Conservation (phyloP, 2,113 vertebrate species). For the Rafetus swinhoei region DNA sequence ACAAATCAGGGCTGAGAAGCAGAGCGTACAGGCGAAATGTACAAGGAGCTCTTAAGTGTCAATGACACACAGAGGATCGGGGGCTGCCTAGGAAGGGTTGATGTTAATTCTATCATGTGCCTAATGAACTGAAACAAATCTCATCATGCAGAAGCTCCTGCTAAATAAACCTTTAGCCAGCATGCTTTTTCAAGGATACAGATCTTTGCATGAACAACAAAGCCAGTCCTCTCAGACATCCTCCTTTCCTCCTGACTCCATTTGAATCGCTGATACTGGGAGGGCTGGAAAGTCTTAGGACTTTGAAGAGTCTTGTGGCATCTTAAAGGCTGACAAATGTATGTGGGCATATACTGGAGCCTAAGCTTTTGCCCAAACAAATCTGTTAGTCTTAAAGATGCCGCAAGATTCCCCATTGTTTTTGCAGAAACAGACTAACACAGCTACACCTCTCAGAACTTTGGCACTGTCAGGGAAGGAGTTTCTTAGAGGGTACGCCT, state of each 20-base stretch:
- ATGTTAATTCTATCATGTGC: constrained; percentile 21
- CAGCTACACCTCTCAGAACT: background rate
- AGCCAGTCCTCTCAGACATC: background rate
- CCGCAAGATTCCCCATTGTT: too few relatives aligned
- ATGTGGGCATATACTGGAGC: too few relatives aligned
- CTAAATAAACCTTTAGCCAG: background rate
- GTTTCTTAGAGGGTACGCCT: accelerated
- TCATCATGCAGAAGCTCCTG: constrained; percentile 24
- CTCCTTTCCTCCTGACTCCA: background rate
- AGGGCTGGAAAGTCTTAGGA: background rate
- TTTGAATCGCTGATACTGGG: background rate
- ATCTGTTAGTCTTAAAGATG: too few relatives aligned
- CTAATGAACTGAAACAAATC: constrained; percentile 41
- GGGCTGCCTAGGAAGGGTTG: constrained; percentile 15
- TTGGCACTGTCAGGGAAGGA: background rate
- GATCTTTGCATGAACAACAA: background rate
- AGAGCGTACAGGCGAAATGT: background rate
- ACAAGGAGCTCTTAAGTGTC: background rate
- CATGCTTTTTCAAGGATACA: background rate
- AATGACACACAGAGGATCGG: background rate
- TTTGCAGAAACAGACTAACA: too few relatives aligned
- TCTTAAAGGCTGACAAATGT: too few relatives aligned
- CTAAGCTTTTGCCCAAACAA: too few relatives aligned
- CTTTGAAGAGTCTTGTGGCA: too few relatives aligned
- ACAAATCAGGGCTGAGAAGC: background rate